Conservation (phyloP, 2,113 vertebrate species). For the Carassius auratus region DNA sequence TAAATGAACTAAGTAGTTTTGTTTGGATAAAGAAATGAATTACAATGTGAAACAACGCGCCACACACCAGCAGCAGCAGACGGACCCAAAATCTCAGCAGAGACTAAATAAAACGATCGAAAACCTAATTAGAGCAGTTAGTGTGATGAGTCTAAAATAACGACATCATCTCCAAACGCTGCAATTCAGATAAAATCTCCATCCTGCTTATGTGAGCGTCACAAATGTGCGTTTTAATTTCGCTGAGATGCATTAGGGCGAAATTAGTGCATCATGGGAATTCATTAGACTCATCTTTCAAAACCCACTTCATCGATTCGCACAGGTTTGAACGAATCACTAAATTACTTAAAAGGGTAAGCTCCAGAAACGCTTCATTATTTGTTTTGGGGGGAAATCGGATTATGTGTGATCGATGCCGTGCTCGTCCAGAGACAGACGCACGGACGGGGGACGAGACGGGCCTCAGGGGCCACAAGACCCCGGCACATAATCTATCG, state of each 20-base stretch:
- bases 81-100: neutral
- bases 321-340: slow-evolving; percentile 29
- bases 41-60: neutral
- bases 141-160: slow-evolving; percentile 25
- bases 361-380: slow-evolving; percentile 36
- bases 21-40: neutral
- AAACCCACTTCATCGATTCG: slow-evolving; percentile 42
- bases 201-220: slow-evolving; percentile 29
- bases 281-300: slow-evolving; percentile 42
- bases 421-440: neutral
- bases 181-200: slow-evolving; percentile 21
- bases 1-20: neutral
- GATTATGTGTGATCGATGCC: slow-evolving; percentile 31
- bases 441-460: neutral
- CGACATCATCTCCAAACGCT: slow-evolving; percentile 37
- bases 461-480: neutral
- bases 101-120: slow-evolving; percentile 12
- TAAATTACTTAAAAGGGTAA: slow-evolving; percentile 50
- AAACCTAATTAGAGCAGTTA: slow-evolving; percentile 38
- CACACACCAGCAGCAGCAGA: neutral
- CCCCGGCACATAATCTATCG: neutral
- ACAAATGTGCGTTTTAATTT: slow-evolving; percentile 50
- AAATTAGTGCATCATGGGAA: slow-evolving; percentile 28
- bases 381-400: slow-evolving; percentile 42
- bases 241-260: slow-evolving; percentile 45